Evolutionary conservation across 2,113 vertebrate species (phyloP).

Genomic region (Tupaia chinensis): DNA sequence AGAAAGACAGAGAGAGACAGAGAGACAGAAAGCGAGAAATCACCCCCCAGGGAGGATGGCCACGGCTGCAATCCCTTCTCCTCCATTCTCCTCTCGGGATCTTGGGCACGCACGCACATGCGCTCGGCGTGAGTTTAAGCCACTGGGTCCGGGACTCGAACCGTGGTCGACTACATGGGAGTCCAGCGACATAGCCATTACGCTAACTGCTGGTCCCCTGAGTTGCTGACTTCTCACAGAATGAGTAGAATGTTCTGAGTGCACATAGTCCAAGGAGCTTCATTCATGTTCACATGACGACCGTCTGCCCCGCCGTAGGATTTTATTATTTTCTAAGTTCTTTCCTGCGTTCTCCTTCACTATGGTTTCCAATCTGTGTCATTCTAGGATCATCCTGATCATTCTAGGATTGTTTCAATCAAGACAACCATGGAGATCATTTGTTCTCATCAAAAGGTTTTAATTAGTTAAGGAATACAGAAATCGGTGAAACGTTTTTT

Average conservation of each 20-base stretch:
- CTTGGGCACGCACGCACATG: too few species aligned
- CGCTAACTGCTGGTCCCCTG: too few species aligned
- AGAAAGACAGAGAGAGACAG: too few species aligned
- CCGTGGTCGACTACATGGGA: too few species aligned
- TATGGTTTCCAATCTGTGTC: background rate
- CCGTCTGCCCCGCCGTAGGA: background rate
- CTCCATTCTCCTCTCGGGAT: too few species aligned
- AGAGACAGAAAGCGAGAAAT: too few species aligned
- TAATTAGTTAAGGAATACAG: slow-evolving; percentile 14
- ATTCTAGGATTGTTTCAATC: background rate
- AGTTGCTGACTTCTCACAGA: background rate
- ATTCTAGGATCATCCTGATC: background rate
- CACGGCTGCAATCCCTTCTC: too few species aligned
- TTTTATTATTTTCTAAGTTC: background rate
- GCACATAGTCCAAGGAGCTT: background rate
- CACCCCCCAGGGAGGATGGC: too few species aligned
- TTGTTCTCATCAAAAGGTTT: slow-evolving; percentile 36
- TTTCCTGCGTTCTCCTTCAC: background rate
- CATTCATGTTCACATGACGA: background rate
- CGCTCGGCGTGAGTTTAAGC: too few species aligned
- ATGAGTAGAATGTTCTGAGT: background rate
- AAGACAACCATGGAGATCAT: background rate
- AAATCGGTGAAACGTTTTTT: background rate
- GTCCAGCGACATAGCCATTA: too few species aligned
- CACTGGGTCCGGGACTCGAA: too few species aligned